Evolutionary conservation across 2,888 invertebrate species (phyloP), one percentile per base, ranked within the genome.

Genomic region (Entomobrya multifasciata): DNA sequence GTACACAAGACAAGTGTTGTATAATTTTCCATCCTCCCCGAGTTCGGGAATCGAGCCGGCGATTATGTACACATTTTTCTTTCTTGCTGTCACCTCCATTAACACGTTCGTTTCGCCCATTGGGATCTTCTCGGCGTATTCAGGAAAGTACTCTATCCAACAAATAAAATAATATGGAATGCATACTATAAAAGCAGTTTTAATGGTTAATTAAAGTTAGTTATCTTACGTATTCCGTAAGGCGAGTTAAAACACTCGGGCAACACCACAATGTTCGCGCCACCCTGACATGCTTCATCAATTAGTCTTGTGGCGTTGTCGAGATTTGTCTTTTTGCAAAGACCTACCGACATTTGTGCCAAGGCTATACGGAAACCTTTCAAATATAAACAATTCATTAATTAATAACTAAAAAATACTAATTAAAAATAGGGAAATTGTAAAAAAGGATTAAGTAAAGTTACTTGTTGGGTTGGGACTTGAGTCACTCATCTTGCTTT

Each of bases 211-310:
- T n/a, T 13, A 77, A 90, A 47, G 6, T 49, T 88, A 10, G 2
- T n/a, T 13, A 77, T 90, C 92, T 93, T 93, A 95, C 95, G 94
- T 72, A 96, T 96, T 82, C 98, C 98, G 93, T 98, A 98, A 0
- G 98, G 98, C 17, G 96, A 96, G 92, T 98, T 99, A 92, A 98
- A 99, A 92, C 97, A 98, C 93, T 99, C 99, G 0, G 96, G 96
- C 6, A 96, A 92, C 0, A 94, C 94, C 27, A 96, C 93, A 36
- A 96, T 91, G 60, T 95, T 93, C 0, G 96, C 95, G 13, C 94
- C 93, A 76, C 94, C 93, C 76, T 94, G 92, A 88, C 95, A 95
- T 0, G 97, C 97, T 88, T 94, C 93, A 86, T 94, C 93, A 83
- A 98, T 96, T 89, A 95, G 94, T 60, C 94, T 93, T 0, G 95